Conservation (phyloP, 2,888 invertebrate species). For the Elysia crispata region DNA sequence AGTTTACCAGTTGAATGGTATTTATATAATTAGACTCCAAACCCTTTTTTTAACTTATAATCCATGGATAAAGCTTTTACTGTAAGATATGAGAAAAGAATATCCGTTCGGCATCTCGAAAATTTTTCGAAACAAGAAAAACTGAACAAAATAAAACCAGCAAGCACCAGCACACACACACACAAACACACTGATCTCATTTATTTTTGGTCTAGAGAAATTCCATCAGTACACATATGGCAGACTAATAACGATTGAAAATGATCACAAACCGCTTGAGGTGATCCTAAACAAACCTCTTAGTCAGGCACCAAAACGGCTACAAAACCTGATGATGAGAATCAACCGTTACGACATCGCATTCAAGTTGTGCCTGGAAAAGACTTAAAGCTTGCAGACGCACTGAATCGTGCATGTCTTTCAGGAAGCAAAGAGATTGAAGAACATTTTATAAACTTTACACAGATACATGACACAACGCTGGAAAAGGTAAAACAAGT, state of each 20-base stretch:
- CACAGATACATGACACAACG: slow-evolving; percentile 14
- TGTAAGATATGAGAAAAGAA: too few relatives aligned
- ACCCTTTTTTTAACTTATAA: too few relatives aligned
- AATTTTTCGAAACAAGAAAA: too few relatives aligned
- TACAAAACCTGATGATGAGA: slow-evolving; percentile 40
- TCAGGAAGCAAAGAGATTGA: neutral
- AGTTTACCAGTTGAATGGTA: too few relatives aligned
- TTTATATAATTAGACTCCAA: too few relatives aligned
- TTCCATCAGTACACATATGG: slow-evolving; percentile 59
- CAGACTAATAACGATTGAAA: slow-evolving; percentile 32
- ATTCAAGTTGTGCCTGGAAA: slow-evolving; percentile 30
- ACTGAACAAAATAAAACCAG: too few relatives aligned
- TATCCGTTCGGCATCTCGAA: too few relatives aligned
- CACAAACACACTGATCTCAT: too few relatives aligned
- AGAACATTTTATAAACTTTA: neutral
- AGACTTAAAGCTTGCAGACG: slow-evolving; percentile 32
- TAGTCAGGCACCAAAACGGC: slow-evolving; percentile 3
- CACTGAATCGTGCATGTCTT: slow-evolving; percentile 27
- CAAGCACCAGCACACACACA: too few relatives aligned
- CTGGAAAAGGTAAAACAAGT: slow-evolving; percentile 1
- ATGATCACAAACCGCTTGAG: slow-evolving; percentile 30
- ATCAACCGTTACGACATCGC: slow-evolving; percentile 20
- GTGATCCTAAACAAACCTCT: slow-evolving; percentile 25
- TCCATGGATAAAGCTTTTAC: too few relatives aligned
- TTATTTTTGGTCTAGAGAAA: slow-evolving; percentile 54